phyloP scores from a whole-genome alignment of 2,113 vertebrate genomes.

The Colinus virginianus region DNA sequence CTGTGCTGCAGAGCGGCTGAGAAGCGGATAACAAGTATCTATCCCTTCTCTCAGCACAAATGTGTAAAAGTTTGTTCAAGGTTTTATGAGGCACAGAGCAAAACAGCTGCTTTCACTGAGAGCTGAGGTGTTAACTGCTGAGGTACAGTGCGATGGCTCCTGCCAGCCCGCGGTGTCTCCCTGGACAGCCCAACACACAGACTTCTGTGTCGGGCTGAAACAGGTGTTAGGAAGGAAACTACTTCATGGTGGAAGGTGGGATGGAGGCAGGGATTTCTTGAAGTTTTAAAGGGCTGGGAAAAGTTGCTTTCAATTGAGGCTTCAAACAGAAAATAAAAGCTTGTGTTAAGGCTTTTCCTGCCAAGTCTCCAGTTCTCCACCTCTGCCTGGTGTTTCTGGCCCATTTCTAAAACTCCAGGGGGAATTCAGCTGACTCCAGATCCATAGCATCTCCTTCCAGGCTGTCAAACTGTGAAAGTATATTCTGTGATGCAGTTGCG shows the following conservation, averaged over 20 bases:
- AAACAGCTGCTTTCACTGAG: slow-evolving; percentile 42
- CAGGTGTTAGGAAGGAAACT: slow-evolving; percentile 58
- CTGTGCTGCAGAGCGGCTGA: not conserved
- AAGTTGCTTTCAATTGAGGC: not conserved
- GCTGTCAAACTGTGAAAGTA: not conserved
- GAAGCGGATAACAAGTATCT: not conserved
- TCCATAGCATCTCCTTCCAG: not conserved
- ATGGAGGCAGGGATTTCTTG: slow-evolving; percentile 2
- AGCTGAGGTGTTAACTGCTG: slow-evolving; percentile 44
- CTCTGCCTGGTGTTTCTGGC: not conserved
- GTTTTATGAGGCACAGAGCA: slow-evolving; percentile 42
- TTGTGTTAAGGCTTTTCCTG: not conserved
- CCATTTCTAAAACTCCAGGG: not conserved
- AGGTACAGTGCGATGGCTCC: not conserved
- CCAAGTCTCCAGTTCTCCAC: not conserved
- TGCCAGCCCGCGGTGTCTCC: not conserved
- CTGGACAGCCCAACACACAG: not conserved
- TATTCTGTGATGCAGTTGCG: not conserved
- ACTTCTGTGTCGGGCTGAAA: not conserved
- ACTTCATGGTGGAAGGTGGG: slow-evolving; percentile 15
- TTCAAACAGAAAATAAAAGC: not conserved
- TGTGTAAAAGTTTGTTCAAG: slow-evolving; percentile 36
- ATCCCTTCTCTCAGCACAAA: slow-evolving; percentile 9
- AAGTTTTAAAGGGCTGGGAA: slow-evolving; percentile 39
- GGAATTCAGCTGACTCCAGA: not conserved